Percentiles rank a stretch among this genome's conserved stretches.
Conservation (phyloP, 2,113 vertebrate species). For the Dipodomys stephensi region DNA sequence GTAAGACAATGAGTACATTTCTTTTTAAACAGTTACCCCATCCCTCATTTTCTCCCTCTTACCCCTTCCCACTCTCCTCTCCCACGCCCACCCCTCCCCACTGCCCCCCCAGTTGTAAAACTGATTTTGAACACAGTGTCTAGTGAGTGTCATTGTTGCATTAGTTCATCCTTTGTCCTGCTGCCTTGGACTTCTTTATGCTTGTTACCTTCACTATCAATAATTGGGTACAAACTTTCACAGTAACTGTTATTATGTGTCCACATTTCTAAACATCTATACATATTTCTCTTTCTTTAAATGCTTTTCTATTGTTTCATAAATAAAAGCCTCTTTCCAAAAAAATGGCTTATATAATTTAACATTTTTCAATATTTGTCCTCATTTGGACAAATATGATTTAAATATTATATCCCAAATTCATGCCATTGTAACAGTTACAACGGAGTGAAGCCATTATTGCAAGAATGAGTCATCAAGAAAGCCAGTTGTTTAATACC, state of each 20-base stretch:
- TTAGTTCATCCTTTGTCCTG: no score
- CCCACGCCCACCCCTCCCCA: no score
- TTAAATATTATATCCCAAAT: not conserved
- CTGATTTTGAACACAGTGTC: no score
- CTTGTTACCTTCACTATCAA: conserved; percentile 47
- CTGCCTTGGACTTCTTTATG: no score
- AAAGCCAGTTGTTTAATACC: not conserved
- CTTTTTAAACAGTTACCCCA: no score
- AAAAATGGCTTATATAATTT: conserved; percentile 1
- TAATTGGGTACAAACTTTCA: not conserved
- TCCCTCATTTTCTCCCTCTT: no score
- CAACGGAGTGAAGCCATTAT: not conserved
- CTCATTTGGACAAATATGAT: not conserved
- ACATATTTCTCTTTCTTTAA: conserved; percentile 16
- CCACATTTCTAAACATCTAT: conserved; percentile 32
- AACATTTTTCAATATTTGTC: conserved; percentile 3
- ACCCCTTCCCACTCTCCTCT: no score
- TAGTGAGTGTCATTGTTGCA: no score
- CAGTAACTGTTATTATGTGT: not conserved
- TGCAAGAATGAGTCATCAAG: not conserved
- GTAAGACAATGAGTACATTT: no score
- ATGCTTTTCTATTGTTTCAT: not conserved
- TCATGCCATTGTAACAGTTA: not conserved
- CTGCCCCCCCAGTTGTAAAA: no score
- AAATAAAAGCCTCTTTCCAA: not conserved